Base-by-base conservation (phyloP, 2,113 vertebrate species). In the Podiceps cristatus region DNA sequence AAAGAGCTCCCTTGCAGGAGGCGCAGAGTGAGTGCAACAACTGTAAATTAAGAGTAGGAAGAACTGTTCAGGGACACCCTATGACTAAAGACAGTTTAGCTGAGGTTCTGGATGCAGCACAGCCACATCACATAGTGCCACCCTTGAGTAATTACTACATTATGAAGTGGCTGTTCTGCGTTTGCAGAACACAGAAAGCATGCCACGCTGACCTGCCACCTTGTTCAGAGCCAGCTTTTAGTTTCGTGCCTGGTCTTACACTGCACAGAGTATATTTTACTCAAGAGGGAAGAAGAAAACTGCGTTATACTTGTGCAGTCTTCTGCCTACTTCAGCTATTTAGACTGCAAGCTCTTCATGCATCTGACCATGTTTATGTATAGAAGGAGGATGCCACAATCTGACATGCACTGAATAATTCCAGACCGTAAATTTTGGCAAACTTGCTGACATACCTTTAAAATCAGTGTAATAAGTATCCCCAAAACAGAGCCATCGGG, bases 281-380 rank as follows among this genome's bases (percentile, higher is more conserved):
- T 58, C 45, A 69, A 50, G 40, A 91, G 19, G 53, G 47, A 67
- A 84, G 27, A 76, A 91, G 40, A 66, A 66, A 93, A 55, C 25
- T 7, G 68, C 55, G 60, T 60, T 23, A 13, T 27, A 11, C 31
- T 6, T 13, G 9, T 2, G 28, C 19, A 37, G 28, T 14, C 14
- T 37, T 94, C n/a, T 93, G 42, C 78, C 45, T 69, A 11, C 37
- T 93, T 95, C 77, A 84, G 68, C 86, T 86, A 14, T 87, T 93
- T 87, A 42, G 24, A 11, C 47, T 76, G 56, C 25, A 72, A 37
- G 31, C 4, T 71, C 55, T 56, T 66, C 45, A 11, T 33, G 58
- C 9, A 5, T 47, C 67, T 86, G 40, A 56, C 73, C 40, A 44
- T 45, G n/a, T 59, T 73, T 81, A 47, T 63, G 33, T 6, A 33